Base-by-base conservation (phyloP, 2,888 invertebrate species). In the Eristalis intricaria region DNA sequence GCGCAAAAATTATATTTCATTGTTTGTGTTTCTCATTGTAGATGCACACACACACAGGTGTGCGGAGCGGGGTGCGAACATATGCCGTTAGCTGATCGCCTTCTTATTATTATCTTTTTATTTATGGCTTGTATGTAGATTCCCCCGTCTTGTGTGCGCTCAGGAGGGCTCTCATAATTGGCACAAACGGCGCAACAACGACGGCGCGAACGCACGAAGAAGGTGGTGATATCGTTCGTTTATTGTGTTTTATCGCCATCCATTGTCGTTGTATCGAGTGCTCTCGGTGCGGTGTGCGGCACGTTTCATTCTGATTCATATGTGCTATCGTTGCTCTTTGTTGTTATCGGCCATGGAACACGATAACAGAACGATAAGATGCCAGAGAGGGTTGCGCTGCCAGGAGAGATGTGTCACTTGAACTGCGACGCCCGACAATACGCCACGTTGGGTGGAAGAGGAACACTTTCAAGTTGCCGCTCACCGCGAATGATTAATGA, bases 1-100 rank as follows among this genome's bases (percentile, higher is more conserved):
- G 29, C 26, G 61, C 64, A 70, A 73, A 66, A 74, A 80, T 80
- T 81, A 81, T 81, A 81, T 69, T 81, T 75, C 68, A 81, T 81
- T 81, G 74, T 81, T 81, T 75, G 74, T 69, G 13, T 64, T 80
- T 64, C 40, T 75, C 63, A 50, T 69, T 81, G 56, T 38, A 63
- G 74, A 58, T 26, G 60, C n/a, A 13, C 26, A 50, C 50, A 75
- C 74, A 75, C 81, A 81, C 81, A 81, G 81, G 81, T 81, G 74
- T 75, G 81, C 64, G 43, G 7, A 11, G 50, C 1, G 38, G 23
- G 40, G 40, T 35, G 40, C 32, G 32, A 23, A 32, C 38, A 32
- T 38, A 66, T 40, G 58, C 38, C 60, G 58, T 29, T 40, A 71
- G 71, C 70, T 58, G 58, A 71, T 58, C 13, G 58, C 40, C 56